A percentile compares a stretch with the other conserved stretches of the same genome.
phyloP scores from a whole-genome alignment of 2,888 invertebrate genomes.

The Megaustenia siamemsis region DNA sequence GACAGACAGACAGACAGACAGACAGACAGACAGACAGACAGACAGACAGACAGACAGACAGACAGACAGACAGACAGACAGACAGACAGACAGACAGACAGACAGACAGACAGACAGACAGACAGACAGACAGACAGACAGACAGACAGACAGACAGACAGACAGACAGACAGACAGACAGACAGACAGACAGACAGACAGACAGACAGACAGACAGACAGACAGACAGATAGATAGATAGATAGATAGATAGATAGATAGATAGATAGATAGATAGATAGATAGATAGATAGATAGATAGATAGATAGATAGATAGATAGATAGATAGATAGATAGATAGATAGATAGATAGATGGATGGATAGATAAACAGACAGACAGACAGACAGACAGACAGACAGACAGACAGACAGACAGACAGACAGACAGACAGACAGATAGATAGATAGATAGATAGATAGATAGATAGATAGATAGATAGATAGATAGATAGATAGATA shows the following conservation, averaged over 20 bases:
- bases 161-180: not conserved
- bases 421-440: not conserved
- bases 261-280: not conserved
- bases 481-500: not conserved
- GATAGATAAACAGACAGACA: not conserved
- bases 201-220: slow-evolving; percentile 42
- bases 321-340: not conserved
- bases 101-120: slow-evolving; percentile 4
- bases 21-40: slow-evolving; percentile 28
- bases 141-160: not conserved
- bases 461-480: not conserved
- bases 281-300: not conserved
- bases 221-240: slow-evolving; percentile 3
- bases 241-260: not conserved
- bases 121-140: not conserved
- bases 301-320: not conserved
- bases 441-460: slow-evolving; percentile 9
- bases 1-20: slow-evolving; percentile 30
- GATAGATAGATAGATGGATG: no score
- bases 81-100: not conserved
- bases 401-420: not conserved
- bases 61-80: no score
- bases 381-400: not conserved
- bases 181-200: slow-evolving; percentile 40
- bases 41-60: not conserved